Base-by-base conservation (phyloP, 2,797 vertebrate species). In the Aratinga solstitialis region DNA sequence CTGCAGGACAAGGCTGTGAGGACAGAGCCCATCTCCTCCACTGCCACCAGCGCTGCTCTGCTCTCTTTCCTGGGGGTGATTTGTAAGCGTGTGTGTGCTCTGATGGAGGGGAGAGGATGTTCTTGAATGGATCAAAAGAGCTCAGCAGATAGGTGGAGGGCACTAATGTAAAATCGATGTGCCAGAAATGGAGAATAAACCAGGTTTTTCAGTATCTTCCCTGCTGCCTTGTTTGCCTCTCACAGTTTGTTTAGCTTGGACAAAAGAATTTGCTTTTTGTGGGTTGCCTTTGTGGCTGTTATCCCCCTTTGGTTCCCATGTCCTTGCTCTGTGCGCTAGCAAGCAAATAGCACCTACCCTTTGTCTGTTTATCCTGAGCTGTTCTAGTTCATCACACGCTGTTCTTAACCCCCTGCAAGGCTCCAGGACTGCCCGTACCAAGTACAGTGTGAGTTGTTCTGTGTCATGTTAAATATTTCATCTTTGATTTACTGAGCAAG, bases 21-120 rank as follows among this genome's bases (percentile, higher is more conserved):
- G 75, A 34, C 38, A 9, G 4, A 3, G 43, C 43, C 5, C 5
- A 0, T 29, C 51, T 42, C 47, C 40, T 17, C 16, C 1, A 2
- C 73, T 14, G 29, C 14, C 36, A 3, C 13, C 20, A 2, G 15
- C 1, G 5, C 63, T 50, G 21, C 53, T 47, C 51, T 9, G 36
- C 84, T 73, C 7, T 11, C 32, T 38, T 34, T 24, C 15, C 45
- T 29, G 38, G 4, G 7, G 27, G 20, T 19, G 27, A 8, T 67
- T 22, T 54, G 27, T 36, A 7, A 42, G 58, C 13, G 2, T 2
- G 1, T 29, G 40, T n/a, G 34, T 11, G 26, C 32, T 53, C 21
- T 30, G 59, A 5, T 19, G 34, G 27, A 30, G 27, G 34, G 29
- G 53, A 62, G 51, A 3, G 11, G 42, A 6, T 84, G 47, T 19